Conservation (phyloP, 2,888 invertebrate genomes). For the Lycia hirtaria region DNA sequence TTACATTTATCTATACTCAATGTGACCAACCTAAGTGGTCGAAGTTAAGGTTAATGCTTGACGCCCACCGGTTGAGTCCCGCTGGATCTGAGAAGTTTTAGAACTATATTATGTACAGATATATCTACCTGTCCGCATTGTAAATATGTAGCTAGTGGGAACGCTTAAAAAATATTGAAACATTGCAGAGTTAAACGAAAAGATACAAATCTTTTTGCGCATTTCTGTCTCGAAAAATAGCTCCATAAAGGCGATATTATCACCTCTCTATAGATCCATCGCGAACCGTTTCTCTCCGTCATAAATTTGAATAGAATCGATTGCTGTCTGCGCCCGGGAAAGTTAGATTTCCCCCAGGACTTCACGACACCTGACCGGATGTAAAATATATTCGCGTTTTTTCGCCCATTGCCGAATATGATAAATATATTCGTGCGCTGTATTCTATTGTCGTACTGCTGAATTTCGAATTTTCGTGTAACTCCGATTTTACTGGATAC, state of each 20-base stretch:
- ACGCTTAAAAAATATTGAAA: no score
- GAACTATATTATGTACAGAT: no score
- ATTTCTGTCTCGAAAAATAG: background rate
- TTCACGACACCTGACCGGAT: constrained; percentile 84
- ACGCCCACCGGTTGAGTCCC: no score
- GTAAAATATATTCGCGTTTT: constrained; percentile 82
- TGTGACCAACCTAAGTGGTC: no score
- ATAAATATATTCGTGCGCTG: constrained; percentile 44
- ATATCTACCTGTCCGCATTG: no score
- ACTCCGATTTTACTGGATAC: background rate
- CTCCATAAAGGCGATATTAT: constrained; percentile 24
- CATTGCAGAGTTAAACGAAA: no score
- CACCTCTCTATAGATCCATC: constrained; percentile 57
- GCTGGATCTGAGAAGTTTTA: no score
- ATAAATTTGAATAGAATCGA: constrained; percentile 86
- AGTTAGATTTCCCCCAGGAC: constrained; percentile 84
- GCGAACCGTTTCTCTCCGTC: constrained; percentile 79
- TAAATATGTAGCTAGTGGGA: no score
- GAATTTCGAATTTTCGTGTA: constrained; percentile 1
- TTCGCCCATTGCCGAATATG: constrained; percentile 56
- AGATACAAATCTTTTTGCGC: no score
- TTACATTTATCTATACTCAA: no score
- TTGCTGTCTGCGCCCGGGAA: constrained; percentile 84
- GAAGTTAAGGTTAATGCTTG: no score
- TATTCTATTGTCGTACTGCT: constrained; percentile 13